Percentiles rank a stretch among this genome's conserved stretches.
Evolutionary conservation across 2,888 invertebrate species (phyloP).

Genomic region (Prenolepis imparis): DNA sequence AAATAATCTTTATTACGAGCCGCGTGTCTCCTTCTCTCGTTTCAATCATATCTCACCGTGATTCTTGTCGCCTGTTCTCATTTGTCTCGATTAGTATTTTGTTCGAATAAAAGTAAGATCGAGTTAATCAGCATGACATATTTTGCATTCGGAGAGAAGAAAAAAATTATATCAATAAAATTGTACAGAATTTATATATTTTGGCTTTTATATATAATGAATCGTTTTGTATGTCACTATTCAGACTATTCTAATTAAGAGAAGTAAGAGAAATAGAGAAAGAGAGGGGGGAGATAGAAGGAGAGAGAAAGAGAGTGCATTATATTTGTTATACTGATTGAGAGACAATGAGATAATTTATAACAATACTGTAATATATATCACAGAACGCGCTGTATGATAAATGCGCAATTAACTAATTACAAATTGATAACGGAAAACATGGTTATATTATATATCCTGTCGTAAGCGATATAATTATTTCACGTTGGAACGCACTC

Average conservation of each 20-base stretch:
- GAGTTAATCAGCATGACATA: constrained; percentile 12
- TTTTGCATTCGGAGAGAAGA: not conserved
- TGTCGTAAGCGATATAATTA: constrained; percentile 24
- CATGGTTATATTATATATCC: no score
- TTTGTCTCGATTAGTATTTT: constrained; percentile 40
- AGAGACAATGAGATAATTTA: constrained; percentile 39
- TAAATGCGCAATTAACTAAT: constrained; percentile 47
- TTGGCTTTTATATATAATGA: not conserved
- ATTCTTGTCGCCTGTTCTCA: constrained; percentile 44
- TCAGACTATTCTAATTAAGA: no score
- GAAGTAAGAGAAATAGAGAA: not conserved
- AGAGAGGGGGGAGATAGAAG: not conserved
- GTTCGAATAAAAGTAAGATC: constrained; percentile 9
- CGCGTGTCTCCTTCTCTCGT: constrained; percentile 11
- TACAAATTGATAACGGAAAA: constrained; percentile 12
- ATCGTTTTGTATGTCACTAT: not conserved
- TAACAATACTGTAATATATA: constrained; percentile 21
- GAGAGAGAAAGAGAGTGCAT: not conserved
- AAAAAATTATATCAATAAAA: not conserved
- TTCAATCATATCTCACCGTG: constrained; percentile 23
- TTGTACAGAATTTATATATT: not conserved
- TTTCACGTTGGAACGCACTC: constrained; percentile 32
- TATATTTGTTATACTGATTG: constrained; percentile 5
- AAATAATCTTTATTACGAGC: constrained; percentile 50
- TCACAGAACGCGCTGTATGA: not conserved